Percentiles rank a stretch among this genome's conserved stretches.
Conservation (phyloP, 2,797 vertebrate genomes). For the Mionectes olivaceus region DNA sequence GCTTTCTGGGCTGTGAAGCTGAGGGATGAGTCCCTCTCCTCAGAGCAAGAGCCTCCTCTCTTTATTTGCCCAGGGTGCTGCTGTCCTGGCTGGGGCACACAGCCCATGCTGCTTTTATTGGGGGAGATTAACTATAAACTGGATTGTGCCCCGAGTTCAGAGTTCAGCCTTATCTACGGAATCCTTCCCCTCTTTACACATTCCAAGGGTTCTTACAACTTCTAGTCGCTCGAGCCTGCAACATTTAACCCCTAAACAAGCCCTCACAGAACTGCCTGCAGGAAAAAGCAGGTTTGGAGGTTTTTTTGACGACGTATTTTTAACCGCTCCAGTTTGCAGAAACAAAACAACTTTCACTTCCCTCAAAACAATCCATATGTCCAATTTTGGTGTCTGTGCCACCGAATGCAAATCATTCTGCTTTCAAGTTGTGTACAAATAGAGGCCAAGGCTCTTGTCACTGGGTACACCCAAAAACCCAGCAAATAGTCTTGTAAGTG, state of each 20-base stretch:
- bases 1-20: not conserved
- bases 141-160: slow-evolving; percentile 56
- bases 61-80: not conserved
- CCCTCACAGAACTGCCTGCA: not conserved
- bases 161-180: slow-evolving; percentile 58
- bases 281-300: not conserved
- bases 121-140: slow-evolving; percentile 45
- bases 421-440: not conserved
- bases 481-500: not conserved
- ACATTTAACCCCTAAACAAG: slow-evolving; percentile 56
- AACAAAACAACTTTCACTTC: slow-evolving; percentile 30
- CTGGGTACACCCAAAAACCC: not conserved
- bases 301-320: not conserved
- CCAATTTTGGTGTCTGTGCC: not conserved
- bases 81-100: not conserved
- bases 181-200: slow-evolving; percentile 67
- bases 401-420: not conserved
- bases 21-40: not conserved
- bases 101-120: slow-evolving; percentile 56
- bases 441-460: not conserved
- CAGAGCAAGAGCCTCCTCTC: not conserved
- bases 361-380: slow-evolving; percentile 9
- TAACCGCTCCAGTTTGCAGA: slow-evolving; percentile 20
- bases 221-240: slow-evolving; percentile 4
- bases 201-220: slow-evolving; percentile 66